phyloP scores from a whole-genome alignment of 2,888 invertebrate species.

The Lacanobia oleracea region DNA sequence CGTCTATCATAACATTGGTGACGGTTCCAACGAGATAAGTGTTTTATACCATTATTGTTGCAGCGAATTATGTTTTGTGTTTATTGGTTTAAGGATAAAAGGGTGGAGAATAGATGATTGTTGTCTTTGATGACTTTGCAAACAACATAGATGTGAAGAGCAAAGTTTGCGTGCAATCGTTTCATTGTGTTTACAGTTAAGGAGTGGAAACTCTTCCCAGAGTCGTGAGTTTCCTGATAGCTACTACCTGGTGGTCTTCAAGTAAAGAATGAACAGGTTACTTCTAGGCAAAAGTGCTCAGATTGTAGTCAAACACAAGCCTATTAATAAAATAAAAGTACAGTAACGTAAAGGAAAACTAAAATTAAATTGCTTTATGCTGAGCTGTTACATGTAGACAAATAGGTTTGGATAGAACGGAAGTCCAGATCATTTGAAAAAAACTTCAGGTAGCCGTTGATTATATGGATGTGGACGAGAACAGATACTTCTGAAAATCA shows the following conservation, averaged over 20 bases:
- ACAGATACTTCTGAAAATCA: neutral
- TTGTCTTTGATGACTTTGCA: neutral
- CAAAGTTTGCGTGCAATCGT: neutral
- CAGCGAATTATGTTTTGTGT: slow-evolving; percentile 20
- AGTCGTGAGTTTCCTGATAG: no score
- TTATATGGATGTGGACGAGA: neutral
- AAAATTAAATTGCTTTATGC: no score
- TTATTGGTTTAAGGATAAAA: slow-evolving; percentile 32
- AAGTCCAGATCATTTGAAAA: neutral
- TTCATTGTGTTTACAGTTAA: no score
- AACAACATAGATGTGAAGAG: neutral
- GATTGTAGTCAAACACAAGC: no score
- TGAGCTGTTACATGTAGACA: neutral
- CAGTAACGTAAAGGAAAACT: neutral
- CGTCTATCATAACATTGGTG: slow-evolving; percentile 75
- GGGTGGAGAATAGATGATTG: slow-evolving; percentile 5
- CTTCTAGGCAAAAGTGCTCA: no score
- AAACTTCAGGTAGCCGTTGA: neutral
- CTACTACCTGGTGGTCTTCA: no score
- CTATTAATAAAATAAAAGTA: no score
- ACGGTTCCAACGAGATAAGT: slow-evolving; percentile 66
- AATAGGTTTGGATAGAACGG: neutral
- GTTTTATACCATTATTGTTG: slow-evolving; percentile 39
- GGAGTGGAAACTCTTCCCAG: no score
- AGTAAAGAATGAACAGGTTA: no score